phyloP scores from a whole-genome alignment of 2,113 vertebrate species.

The Dromiciops gliroides region DNA sequence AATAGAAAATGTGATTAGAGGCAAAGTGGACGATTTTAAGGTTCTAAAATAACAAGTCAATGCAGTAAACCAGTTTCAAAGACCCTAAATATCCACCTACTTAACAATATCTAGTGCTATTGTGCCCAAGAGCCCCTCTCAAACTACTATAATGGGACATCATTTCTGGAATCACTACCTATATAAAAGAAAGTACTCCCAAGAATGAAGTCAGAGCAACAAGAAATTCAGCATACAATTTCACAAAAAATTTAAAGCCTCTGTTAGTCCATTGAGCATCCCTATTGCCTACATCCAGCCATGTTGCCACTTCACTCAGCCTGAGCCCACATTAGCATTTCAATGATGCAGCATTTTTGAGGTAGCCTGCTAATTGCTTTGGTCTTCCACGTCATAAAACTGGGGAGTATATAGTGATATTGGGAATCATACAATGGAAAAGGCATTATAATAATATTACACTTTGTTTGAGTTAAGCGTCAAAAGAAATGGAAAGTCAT shows the following conservation, averaged over 20 bases:
- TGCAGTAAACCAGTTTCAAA: conserved; percentile 57
- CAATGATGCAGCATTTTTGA: not conserved
- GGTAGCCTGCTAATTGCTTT: conserved; percentile 4
- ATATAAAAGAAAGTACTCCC: conserved; percentile 72
- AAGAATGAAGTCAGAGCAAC: conserved; percentile 73
- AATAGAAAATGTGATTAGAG: conserved; percentile 68
- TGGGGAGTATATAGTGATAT: not conserved
- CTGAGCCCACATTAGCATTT: conserved; percentile 4
- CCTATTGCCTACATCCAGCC: not conserved
- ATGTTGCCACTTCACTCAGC: conserved; percentile 19
- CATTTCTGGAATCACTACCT: conserved; percentile 61
- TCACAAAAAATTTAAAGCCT: conserved; percentile 40
- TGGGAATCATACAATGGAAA: not conserved
- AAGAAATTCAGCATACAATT: conserved; percentile 71
- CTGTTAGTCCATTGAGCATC: not conserved
- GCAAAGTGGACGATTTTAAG: conserved; percentile 58
- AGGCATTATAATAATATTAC: conserved; percentile 1
- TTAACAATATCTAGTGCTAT: conserved; percentile 61
- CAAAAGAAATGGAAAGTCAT: not conserved
- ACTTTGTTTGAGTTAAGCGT: not conserved
- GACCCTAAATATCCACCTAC: conserved; percentile 60
- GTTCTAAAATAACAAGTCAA: conserved; percentile 67
- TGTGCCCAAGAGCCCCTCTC: conserved; percentile 64
- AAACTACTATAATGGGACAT: conserved; percentile 69
- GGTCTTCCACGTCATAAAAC: conserved; percentile 1